Percentiles rank a stretch among this genome's conserved stretches.
Conservation (phyloP, 2,797 vertebrate genomes). For the Pangasius djambal region DNA sequence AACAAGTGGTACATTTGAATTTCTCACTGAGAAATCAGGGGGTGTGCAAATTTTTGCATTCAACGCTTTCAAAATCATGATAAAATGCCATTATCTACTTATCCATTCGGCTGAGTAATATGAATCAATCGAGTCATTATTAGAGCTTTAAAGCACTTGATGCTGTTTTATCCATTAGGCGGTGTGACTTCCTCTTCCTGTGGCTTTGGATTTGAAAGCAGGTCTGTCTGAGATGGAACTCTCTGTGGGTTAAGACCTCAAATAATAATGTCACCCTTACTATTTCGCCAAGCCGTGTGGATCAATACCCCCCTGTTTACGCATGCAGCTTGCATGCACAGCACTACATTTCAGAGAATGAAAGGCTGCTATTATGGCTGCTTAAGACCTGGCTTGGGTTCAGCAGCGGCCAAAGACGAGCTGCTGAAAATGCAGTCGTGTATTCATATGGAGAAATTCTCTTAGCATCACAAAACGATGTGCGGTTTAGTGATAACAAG, state of each 20-base stretch:
- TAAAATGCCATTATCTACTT: slow-evolving; percentile 11
- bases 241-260: slow-evolving; percentile 55
- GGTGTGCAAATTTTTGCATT: background rate
- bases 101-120: background rate
- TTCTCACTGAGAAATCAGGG: background rate
- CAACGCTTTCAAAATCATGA: background rate
- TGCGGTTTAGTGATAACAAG: slow-evolving; percentile 27
- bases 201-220: slow-evolving; percentile 31
- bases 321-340: slow-evolving; percentile 54
- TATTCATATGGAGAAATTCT: slow-evolving; percentile 26
- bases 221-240: slow-evolving; percentile 43
- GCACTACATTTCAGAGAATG: slow-evolving; percentile 57
- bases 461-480: background rate
- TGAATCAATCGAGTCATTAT: slow-evolving; percentile 26
- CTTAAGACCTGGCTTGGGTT: slow-evolving; percentile 55
- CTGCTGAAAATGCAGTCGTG: slow-evolving; percentile 40
- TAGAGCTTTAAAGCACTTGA: slow-evolving; percentile 31
- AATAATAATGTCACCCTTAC: slow-evolving; percentile 57
- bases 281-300: slow-evolving; percentile 53
- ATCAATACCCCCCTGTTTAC: slow-evolving; percentile 62
- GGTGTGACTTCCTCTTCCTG: slow-evolving; percentile 22
- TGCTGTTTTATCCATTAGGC: slow-evolving; percentile 27
- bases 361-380: slow-evolving; percentile 56
- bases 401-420: slow-evolving; percentile 31
- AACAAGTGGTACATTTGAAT: background rate